phyloP scores from a whole-genome alignment of 2,797 vertebrate species.

The Sebastes minor region DNA sequence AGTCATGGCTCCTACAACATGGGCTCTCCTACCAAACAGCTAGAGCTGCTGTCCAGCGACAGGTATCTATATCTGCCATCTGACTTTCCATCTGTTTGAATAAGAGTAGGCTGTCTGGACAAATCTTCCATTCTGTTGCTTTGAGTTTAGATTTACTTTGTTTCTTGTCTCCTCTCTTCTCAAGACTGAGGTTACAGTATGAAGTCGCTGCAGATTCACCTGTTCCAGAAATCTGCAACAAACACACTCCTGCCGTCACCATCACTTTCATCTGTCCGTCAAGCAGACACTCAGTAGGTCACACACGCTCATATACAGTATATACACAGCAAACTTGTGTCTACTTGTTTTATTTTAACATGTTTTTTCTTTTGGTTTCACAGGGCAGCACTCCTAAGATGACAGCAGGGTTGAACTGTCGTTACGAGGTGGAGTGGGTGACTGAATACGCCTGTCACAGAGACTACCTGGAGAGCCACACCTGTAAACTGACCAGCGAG shows the following conservation, averaged over 20 bases:
- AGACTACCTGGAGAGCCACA: constrained; percentile 91
- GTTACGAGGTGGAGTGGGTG: constrained; percentile 94
- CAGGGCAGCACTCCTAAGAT: constrained; percentile 90
- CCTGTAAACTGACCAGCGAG: constrained; percentile 83
- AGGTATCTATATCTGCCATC: constrained; percentile 76
- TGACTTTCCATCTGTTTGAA: neutral
- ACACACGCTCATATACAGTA: neutral
- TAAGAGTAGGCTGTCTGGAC: neutral
- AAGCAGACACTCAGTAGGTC: constrained; percentile 84
- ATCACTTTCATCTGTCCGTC: constrained; percentile 94
- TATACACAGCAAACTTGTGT: neutral
- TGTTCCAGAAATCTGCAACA: constrained; percentile 82
- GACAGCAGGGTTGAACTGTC: constrained; percentile 89
- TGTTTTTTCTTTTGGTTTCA: neutral
- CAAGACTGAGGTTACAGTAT: constrained; percentile 88
- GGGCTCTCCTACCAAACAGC: constrained; percentile 81
- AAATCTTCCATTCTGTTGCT: neutral
- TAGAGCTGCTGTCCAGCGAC: constrained; percentile 83
- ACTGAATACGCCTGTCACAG: constrained; percentile 96
- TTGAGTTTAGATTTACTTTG: neutral
- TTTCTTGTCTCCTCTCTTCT: neutral
- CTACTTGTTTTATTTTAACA: neutral
- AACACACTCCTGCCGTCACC: constrained; percentile 87
- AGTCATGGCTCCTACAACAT: constrained; percentile 78
- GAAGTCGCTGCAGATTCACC: constrained; percentile 42